Evolutionary conservation across 2,113 vertebrate genomes (phyloP).

Genomic region (Anas platyrhynchos): DNA sequence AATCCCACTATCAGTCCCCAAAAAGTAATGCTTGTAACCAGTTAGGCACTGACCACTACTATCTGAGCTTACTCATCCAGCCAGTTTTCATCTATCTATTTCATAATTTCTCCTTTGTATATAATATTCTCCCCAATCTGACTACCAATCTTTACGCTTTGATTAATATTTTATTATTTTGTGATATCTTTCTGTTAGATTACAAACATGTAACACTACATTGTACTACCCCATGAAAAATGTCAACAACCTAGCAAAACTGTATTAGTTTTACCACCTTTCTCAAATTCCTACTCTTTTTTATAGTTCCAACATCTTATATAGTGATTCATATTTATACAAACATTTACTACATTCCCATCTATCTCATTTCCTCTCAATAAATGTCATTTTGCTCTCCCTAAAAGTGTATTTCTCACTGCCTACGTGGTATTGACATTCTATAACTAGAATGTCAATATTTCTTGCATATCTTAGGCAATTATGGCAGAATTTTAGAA

Average conservation of each 20-base stretch:
- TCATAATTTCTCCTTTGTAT: not conserved
- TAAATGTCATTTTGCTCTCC: not conserved
- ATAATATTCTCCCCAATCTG: not conserved
- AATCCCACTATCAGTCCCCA: not conserved
- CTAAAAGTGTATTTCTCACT: not conserved
- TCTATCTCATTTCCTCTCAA: not conserved
- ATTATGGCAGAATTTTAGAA: not conserved
- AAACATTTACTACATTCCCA: not conserved
- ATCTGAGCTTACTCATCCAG: fast-evolving
- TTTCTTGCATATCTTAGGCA: not conserved
- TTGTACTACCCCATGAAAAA: not conserved
- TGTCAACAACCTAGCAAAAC: not conserved
- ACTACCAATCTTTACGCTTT: not conserved
- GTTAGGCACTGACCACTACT: not conserved
- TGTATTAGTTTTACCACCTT: not conserved
- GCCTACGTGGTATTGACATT: not conserved
- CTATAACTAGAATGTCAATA: not conserved
- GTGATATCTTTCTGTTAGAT: not conserved
- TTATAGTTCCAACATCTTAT: not conserved
- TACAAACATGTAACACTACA: not conserved
- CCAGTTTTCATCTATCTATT: not conserved
- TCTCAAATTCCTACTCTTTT: not conserved
- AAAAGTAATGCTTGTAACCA: not conserved
- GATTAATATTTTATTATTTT: not conserved
- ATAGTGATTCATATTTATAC: not conserved